Percentiles rank a stretch among this genome's conserved stretches.
These are phyloP conservation scores for Coelinius sp. DNA, from an alignment of 2,888 invertebrate genomes.

Conservation along the genomic window DNA sequence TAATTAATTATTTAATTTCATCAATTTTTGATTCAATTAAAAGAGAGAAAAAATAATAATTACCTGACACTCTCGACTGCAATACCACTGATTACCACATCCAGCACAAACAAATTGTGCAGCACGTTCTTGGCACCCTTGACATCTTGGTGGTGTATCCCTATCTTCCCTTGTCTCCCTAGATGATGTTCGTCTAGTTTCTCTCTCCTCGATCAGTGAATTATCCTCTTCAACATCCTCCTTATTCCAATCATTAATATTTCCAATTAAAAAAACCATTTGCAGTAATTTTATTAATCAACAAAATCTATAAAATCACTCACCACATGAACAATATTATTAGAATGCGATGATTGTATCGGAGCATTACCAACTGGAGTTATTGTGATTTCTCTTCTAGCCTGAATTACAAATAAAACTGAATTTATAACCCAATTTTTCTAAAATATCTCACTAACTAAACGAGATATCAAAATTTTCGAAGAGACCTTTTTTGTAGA, in stretches of 20 bases:
- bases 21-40: not conserved
- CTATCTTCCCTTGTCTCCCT: constrained; percentile 65
- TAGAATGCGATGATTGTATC: constrained; percentile 58
- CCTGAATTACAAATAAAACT: constrained; percentile 66
- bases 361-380: constrained; percentile 72
- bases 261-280: too few species aligned
- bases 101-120: constrained; percentile 92
- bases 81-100: constrained; percentile 95
- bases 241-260: too few species aligned
- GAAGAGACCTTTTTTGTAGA: not conserved
- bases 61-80: constrained; percentile 94
- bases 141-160: constrained; percentile 81
- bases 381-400: constrained; percentile 76
- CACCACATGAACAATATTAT: constrained; percentile 66
- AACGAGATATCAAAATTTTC: not conserved
- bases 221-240: constrained; percentile 74
- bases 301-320: too few species aligned
- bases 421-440: not conserved
- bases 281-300: not conserved
- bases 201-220: constrained; percentile 71
- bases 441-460: not conserved
- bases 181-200: constrained; percentile 63
- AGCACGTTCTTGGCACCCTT: constrained; percentile 85
- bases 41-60: constrained; percentile 43
- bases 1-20: constrained; percentile 43